These are phyloP conservation scores for Drosophila pseudotalamancana DNA, from an alignment of 2,888 invertebrate genomes.

Conservation along the genomic window DNA sequence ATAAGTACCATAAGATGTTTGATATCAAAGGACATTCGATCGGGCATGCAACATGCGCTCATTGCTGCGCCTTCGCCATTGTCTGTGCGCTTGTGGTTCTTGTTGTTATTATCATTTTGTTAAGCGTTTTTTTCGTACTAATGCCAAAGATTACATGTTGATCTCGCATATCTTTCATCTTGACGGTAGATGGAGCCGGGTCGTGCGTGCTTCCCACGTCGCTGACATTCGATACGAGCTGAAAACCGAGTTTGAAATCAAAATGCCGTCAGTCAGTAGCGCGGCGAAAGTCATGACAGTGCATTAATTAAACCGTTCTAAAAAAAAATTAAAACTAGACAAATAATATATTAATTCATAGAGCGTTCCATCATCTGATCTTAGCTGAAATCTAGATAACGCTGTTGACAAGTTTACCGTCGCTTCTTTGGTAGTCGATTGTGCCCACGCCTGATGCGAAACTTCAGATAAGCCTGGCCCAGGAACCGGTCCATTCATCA, in stretches of 20 bases:
- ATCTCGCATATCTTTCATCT: slow-evolving; percentile 82
- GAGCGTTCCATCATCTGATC: slow-evolving; percentile 11
- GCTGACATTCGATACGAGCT: slow-evolving; percentile 75
- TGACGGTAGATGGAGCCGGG: slow-evolving; percentile 51
- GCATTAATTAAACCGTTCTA: slow-evolving; percentile 64
- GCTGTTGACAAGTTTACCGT: slow-evolving; percentile 61
- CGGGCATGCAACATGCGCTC: slow-evolving; percentile 79
- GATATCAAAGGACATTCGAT: slow-evolving; percentile 78
- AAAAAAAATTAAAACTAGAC: slow-evolving; percentile 26
- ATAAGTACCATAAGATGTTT: slow-evolving; percentile 69
- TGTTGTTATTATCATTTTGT: slow-evolving; percentile 55
- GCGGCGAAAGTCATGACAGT: slow-evolving; percentile 55
- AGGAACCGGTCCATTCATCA: slow-evolving; percentile 37
- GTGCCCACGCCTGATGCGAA: slow-evolving; percentile 53
- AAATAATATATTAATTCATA: slow-evolving; percentile 58
- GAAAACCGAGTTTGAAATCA: slow-evolving; percentile 61
- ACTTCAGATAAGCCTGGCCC: slow-evolving; percentile 55
- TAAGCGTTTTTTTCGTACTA: slow-evolving; percentile 68
- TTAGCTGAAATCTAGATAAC: slow-evolving; percentile 35
- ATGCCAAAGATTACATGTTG: slow-evolving; percentile 80
- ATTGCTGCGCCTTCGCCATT: slow-evolving; percentile 45
- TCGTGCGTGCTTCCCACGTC: slow-evolving; percentile 80
- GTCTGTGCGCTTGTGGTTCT: slow-evolving; percentile 24
- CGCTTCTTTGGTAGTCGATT: slow-evolving; percentile 68
- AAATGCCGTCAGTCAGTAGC: slow-evolving; percentile 75